Base-by-base conservation (phyloP, 2,888 invertebrate species). In the Chymomyza procnemis region DNA sequence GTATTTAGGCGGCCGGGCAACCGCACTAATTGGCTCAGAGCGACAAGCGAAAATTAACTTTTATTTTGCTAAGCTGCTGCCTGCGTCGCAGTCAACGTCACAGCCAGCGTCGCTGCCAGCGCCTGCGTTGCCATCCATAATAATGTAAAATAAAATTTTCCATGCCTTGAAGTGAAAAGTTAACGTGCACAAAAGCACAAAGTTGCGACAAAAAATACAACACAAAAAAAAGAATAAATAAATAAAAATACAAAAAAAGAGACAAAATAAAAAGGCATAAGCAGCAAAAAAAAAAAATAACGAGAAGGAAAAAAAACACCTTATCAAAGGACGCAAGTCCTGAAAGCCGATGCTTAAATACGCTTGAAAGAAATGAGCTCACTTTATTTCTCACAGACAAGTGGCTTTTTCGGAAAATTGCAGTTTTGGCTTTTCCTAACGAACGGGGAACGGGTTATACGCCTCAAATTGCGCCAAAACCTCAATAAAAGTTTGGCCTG, bases 11-110 rank as follows among this genome's bases (percentile, higher is more conserved):
- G 54, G 41, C 34, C 14, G 64, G 50, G 62, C 72, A 71, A 74
- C 71, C 78, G 67, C 81, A 83, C 83, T 83, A 83, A 83, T 83
- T 83, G 83, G 83, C 83, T 83, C 85, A 83, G 81, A 83, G 85
- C 85, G 85, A 83, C 83, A 83, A 83, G 81, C 84, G 83, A 83
- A 83, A 83, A 85, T 83, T 79, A 85, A 85, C 84, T 78, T 83
- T 85, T 82, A 79, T 84, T 84, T 80, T 78, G 19, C 54, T 21
- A 21, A 54, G 14, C 18, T 18, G 16, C 14, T 12, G n/a, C 48
- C 48, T 48, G 16, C 75, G 68, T 67, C 68, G 72, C 76, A 77
- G 75, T 69, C 73, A 69, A 61, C 18, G 16, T 69, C 73, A 69
- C 63, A 18, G 16, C 50, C 18, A 18, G 18, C 50, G 50, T 19